Evolutionary conservation across 2,888 invertebrate genomes (phyloP).

Genomic region (Saturnia pavonia): DNA sequence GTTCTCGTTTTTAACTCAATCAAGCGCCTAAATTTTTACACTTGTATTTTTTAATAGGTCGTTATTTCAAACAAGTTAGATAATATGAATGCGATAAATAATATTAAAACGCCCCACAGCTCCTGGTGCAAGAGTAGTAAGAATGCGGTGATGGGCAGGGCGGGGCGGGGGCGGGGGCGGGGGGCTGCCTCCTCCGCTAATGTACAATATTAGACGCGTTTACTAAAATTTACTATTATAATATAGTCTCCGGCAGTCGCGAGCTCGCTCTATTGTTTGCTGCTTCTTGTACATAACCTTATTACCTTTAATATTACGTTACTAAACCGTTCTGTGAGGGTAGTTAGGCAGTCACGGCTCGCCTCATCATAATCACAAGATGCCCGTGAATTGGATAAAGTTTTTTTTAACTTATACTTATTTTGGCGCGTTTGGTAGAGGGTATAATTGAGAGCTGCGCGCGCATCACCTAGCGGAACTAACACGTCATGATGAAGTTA

Average conservation of each 20-base stretch:
- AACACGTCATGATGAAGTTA: too few relatives aligned
- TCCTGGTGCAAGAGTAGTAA: neutral
- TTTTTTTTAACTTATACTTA: too few relatives aligned
- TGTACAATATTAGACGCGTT: constrained; percentile 20
- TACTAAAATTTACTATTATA: constrained; percentile 17
- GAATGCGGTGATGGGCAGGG: neutral
- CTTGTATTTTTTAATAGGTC: neutral
- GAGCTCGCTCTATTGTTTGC: constrained; percentile 6
- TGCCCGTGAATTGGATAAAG: too few relatives aligned
- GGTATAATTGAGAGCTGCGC: too few relatives aligned
- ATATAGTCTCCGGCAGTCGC: neutral
- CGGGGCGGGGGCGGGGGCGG: neutral
- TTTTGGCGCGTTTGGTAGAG: too few relatives aligned
- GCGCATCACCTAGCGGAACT: too few relatives aligned
- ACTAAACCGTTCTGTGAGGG: neutral
- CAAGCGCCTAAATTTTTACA: too few relatives aligned
- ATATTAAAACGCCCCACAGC: neutral
- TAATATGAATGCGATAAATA: neutral
- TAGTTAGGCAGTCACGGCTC: too few relatives aligned
- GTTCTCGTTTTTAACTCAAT: too few relatives aligned
- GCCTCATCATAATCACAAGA: too few relatives aligned
- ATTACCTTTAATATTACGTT: neutral
- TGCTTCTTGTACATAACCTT: constrained; percentile 2
- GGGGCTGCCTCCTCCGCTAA: constrained; percentile 15
- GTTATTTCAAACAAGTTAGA: too few relatives aligned